A percentile compares a stretch with the other conserved stretches of the same genome.
Evolutionary conservation across 2,888 invertebrate genomes (phyloP).

Genomic region (Allolobophora icterica): DNA sequence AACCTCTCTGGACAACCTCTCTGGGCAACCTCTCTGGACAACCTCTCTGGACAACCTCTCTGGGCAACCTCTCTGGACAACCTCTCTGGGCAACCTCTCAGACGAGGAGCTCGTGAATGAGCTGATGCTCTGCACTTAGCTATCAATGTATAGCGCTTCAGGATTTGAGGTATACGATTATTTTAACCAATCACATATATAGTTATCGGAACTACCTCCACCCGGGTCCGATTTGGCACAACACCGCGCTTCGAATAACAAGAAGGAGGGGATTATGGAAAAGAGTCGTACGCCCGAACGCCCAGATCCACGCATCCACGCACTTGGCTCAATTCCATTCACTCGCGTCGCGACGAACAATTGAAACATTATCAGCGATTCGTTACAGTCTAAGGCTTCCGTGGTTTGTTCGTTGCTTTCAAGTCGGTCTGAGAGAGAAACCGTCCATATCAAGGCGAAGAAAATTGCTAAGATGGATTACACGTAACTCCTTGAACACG

Average conservation of each 20-base stretch:
- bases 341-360: not conserved
- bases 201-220: not conserved
- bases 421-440: not conserved
- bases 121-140: no score
- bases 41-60: no score
- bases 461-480: slow-evolving; percentile 14
- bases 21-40: no score
- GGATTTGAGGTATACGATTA: no score
- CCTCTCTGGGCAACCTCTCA: no score
- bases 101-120: no score
- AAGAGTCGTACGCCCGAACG: not conserved
- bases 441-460: not conserved
- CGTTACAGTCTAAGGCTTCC: not conserved
- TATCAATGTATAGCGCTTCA: no score
- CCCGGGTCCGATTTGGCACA: not conserved
- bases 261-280: not conserved
- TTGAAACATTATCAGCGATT: not conserved
- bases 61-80: no score
- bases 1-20: no score
- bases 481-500: not conserved
- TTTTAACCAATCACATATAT: no score
- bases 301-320: not conserved
- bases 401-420: not conserved
- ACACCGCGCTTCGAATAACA: not conserved
- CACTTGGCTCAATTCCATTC: not conserved